Base-by-base conservation (phyloP, 2,113 vertebrate genomes). In the Tor tambroides region DNA sequence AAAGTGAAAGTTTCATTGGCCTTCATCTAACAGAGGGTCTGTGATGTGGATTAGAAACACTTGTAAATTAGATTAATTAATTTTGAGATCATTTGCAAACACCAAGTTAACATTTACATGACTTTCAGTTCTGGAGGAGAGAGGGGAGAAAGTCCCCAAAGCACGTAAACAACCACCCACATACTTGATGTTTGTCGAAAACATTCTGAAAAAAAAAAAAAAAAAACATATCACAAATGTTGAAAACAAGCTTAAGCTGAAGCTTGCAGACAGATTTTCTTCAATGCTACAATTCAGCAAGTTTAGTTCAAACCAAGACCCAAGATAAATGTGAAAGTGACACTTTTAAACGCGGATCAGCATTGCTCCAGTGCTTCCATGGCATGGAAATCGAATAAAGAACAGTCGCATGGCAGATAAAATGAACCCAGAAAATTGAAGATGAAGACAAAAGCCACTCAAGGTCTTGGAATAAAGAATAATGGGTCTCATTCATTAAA, bases 1-100 rank as follows among this genome's bases (percentile, higher is more conserved):
- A 87, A 89, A 93, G 86, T 89, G 89, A 88, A 84, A 89, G 88
- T 81, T 30, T 86, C 80, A 89, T 69, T 28, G 81, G 87, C 19
- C 80, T 51, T 61, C 17, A 86, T 35, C 61, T 80, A 67, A n/a
- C 28, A 15, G 12, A 86, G 15, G n/a, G 15, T 79, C 19, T 90
- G 69, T 87, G 90, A 92, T 92, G 91, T 84, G 83, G 87, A 93
- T 87, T 88, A 87, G 65, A 67, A 76, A 69, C 82, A 86, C 91
- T 91, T 90, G 88, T 32, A 59, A 84, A 78, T 84, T 49, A 49
- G 72, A 38, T 78, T 38, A 82, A 46, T 35, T 75, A 8, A 26
- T 56, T 67, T 59, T 15, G 30, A 82, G 83, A 83, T 87, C 56
- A 19, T 82, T 46, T 12, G 5, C 28, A 32, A 51, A 83, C 19